Evolutionary conservation across 2,797 vertebrate species (phyloP).

Genomic region (Chromobotia macracanthus): DNA sequence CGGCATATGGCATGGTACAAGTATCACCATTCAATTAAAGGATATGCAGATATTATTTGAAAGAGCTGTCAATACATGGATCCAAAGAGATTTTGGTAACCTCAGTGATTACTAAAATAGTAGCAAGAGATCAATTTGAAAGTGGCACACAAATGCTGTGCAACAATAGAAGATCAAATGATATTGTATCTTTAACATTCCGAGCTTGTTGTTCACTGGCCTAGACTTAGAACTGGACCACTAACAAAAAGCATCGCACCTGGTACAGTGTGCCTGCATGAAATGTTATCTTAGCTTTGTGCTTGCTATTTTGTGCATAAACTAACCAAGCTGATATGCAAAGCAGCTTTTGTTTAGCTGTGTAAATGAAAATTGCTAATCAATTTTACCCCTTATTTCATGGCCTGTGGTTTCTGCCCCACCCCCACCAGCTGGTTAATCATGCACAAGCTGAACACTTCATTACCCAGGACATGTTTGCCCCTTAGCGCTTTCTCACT

Average conservation of each 20-base stretch:
- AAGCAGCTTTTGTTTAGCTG: conserved; percentile 86
- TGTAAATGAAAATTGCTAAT: conserved; percentile 90
- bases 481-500: conserved; percentile 87
- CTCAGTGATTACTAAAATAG: conserved; percentile 30
- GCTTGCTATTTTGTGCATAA: conserved; percentile 42
- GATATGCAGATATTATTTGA: neutral
- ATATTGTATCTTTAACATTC: conserved; percentile 54
- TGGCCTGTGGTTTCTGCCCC: conserved; percentile 89
- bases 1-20: neutral
- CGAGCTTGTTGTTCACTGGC: conserved; percentile 45
- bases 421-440: conserved; percentile 95
- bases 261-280: conserved; percentile 45
- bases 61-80: neutral
- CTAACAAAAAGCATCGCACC: conserved; percentile 43
- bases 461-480: conserved; percentile 92
- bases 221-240: conserved; percentile 49
- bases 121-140: neutral
- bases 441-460: conserved; percentile 93
- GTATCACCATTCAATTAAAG: conserved; percentile 8
- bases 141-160: conserved; percentile 3
- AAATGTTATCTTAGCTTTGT: conserved; percentile 44
- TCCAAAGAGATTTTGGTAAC: conserved; percentile 6
- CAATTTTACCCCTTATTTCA: conserved; percentile 95
- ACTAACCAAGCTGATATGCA: conserved; percentile 75
- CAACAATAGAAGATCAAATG: conserved; percentile 32